Conservation (phyloP, 2,113 vertebrate genomes). For the Trichechus manatus region DNA sequence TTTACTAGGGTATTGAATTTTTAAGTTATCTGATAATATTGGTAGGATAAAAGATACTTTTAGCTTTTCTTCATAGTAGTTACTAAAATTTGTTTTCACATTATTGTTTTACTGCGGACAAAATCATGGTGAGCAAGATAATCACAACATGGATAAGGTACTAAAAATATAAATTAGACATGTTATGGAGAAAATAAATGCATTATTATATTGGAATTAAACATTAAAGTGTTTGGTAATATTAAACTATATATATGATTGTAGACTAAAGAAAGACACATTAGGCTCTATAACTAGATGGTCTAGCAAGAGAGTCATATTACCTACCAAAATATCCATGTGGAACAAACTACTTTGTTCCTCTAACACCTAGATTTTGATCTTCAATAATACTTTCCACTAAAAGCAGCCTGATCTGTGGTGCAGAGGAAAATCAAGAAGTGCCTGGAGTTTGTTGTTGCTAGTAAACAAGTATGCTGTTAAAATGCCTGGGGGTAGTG, state of each 20-base stretch:
- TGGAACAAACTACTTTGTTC: constrained; percentile 1
- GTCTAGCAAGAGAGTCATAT: background rate
- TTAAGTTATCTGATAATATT: background rate
- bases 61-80: background rate
- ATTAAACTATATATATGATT: background rate
- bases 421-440: background rate
- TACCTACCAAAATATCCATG: background rate
- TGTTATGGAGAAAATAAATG: background rate
- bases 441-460: background rate
- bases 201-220: background rate
- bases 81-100: constrained; percentile 37
- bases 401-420: background rate
- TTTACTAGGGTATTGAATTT: background rate
- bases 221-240: background rate
- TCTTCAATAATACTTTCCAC: constrained; percentile 27
- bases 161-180: background rate
- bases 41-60: background rate
- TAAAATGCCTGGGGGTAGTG: background rate
- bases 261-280: background rate
- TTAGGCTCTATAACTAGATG: background rate
- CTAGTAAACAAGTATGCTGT: background rate
- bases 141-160: background rate
- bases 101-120: background rate
- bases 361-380: background rate
- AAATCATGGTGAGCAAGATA: background rate